Percentiles rank a stretch among this genome's conserved stretches.
Conservation (phyloP, 2,113 vertebrate species). For the Anseranas semipalmata region DNA sequence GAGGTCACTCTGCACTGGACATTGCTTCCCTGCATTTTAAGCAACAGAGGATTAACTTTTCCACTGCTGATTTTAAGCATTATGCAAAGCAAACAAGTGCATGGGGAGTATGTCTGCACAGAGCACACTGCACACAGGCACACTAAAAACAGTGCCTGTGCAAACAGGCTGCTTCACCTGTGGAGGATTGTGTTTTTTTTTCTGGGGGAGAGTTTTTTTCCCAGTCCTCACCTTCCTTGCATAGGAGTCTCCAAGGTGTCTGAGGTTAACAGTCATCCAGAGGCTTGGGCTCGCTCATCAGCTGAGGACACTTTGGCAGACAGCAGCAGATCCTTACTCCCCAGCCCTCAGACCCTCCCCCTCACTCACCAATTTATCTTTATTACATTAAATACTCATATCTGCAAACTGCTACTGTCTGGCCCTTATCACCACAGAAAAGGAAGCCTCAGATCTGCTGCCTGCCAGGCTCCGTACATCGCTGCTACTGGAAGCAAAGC, state of each 20-base stretch:
- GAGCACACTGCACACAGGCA: too few species aligned
- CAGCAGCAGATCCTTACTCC: neutral
- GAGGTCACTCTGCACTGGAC: neutral
- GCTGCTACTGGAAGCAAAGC: neutral
- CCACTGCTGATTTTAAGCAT: neutral
- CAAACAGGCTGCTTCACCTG: neutral
- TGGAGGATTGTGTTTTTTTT: too few species aligned
- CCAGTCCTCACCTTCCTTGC: neutral
- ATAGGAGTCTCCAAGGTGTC: neutral
- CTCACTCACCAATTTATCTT: neutral
- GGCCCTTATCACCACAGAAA: neutral
- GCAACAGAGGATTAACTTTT: neutral
- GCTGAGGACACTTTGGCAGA: neutral
- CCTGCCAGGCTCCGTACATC: neutral
- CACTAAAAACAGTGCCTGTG: neutral
- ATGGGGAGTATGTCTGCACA: neutral
- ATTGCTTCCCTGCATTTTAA: neutral
- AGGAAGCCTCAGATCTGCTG: neutral
- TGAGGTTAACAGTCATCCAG: neutral
- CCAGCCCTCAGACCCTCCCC: neutral
- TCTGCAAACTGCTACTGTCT: neutral
- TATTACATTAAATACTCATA: neutral
- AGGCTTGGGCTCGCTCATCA: neutral
- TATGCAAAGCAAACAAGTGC: neutral
- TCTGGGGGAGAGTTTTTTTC: too few species aligned